Evolutionary conservation across 2,888 invertebrate genomes (phyloP).

Genomic region (Trachelus iudaicus): DNA sequence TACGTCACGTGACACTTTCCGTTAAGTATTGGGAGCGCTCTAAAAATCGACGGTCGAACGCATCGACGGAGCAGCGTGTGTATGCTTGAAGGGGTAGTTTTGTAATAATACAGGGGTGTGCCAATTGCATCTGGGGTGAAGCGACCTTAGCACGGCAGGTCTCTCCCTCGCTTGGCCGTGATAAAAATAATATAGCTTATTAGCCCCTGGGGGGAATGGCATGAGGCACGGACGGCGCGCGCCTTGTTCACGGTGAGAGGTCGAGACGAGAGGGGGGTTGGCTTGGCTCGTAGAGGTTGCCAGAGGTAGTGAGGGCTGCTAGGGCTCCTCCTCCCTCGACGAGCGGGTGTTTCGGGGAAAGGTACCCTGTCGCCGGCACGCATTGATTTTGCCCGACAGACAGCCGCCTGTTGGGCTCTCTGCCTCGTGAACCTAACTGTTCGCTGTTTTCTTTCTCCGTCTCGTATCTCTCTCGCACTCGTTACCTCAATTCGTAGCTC

Average conservation of each 20-base stretch:
- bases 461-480: background rate
- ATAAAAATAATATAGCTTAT: conserved; percentile 56
- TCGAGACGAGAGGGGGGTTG: background rate
- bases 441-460: conserved; percentile 27
- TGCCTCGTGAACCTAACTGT: conserved; percentile 47
- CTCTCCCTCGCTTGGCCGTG: conserved; percentile 36
- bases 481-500: conserved; percentile 16
- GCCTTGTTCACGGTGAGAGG: conserved; percentile 21
- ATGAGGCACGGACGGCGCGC: conserved; percentile 27
- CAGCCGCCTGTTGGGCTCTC: conserved; percentile 57
- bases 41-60: background rate
- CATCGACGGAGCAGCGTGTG: background rate
- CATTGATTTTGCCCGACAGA: conserved; percentile 64
- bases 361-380: conserved; percentile 58
- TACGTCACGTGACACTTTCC: background rate
- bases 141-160: conserved; percentile 7
- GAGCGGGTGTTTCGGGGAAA: conserved; percentile 26
- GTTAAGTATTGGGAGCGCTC: background rate
- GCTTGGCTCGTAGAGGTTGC: conserved; percentile 18
- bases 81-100: background rate
- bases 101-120: background rate
- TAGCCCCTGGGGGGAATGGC: conserved; percentile 38
- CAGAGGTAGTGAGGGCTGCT: background rate
- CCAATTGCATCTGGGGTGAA: background rate
- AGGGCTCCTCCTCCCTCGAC: background rate